A percentile compares a stretch with the other conserved stretches of the same genome.
These are phyloP conservation scores for Polietes domitor DNA, from an alignment of 2,888 invertebrate genomes.

Conservation along the genomic window DNA sequence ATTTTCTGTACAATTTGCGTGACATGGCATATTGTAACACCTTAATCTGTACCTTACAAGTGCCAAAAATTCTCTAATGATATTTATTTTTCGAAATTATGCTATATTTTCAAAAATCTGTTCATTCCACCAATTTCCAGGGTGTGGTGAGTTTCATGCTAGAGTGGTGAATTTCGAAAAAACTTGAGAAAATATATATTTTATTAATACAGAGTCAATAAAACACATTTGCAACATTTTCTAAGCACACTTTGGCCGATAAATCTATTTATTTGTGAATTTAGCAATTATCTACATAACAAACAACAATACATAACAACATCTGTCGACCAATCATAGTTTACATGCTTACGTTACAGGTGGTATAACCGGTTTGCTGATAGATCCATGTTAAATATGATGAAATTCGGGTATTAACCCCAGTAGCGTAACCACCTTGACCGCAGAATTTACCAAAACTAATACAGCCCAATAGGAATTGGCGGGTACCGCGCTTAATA, in stretches of 20 bases:
- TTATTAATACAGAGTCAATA: no score
- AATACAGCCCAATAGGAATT: constrained; percentile 82
- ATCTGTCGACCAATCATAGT: no score
- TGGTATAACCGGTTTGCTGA: constrained; percentile 66
- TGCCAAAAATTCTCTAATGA: no score
- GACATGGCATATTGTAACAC: no score
- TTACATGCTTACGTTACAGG: constrained; percentile 61
- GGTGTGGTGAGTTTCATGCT: not conserved
- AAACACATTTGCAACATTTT: no score
- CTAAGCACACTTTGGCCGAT: no score
- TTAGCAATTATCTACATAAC: no score
- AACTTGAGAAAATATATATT: not conserved
- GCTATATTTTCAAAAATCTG: no score
- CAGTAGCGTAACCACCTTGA: constrained; percentile 75
- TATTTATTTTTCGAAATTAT: no score
- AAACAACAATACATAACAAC: not conserved
- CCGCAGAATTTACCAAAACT: constrained; percentile 83
- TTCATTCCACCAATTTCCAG: not conserved
- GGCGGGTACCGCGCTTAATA: constrained; percentile 78
- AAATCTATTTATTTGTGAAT: no score
- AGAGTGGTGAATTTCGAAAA: not conserved
- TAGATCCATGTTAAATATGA: constrained; percentile 82
- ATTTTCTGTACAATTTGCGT: no score
- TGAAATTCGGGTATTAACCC: constrained; percentile 83
- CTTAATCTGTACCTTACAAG: no score